Evolutionary conservation across 2,888 invertebrate species (phyloP).

Genomic region (Drosophila macrospina): DNA sequence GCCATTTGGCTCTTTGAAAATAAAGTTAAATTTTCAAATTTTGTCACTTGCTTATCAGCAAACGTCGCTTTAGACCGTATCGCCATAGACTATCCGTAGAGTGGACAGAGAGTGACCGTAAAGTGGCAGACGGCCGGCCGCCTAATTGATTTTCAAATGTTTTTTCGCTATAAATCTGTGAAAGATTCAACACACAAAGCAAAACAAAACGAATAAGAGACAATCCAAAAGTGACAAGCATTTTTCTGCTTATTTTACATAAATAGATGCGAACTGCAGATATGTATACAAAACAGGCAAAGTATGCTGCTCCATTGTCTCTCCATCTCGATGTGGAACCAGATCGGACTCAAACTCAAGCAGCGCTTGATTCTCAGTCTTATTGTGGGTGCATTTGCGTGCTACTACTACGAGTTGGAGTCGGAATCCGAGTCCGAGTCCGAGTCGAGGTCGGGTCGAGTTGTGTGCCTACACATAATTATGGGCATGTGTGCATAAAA

Average conservation of each 20-base stretch:
- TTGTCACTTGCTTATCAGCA: slow-evolving; percentile 75
- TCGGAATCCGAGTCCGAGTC: slow-evolving; percentile 11
- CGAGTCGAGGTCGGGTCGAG: slow-evolving; percentile 2
- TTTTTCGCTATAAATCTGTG: slow-evolving; percentile 72
- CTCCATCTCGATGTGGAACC: not conserved
- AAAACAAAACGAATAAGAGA: slow-evolving; percentile 39
- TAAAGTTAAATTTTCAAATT: slow-evolving; percentile 48
- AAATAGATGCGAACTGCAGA: slow-evolving; percentile 75
- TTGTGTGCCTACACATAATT: slow-evolving; percentile 48
- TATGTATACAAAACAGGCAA: slow-evolving; percentile 39
- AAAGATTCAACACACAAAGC: slow-evolving; percentile 26
- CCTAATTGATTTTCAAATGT: slow-evolving; percentile 75
- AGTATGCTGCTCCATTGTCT: slow-evolving; percentile 35
- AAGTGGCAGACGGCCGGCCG: slow-evolving; percentile 51
- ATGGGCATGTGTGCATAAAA: slow-evolving; percentile 72
- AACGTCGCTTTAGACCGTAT: slow-evolving; percentile 21
- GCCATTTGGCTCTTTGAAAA: slow-evolving; percentile 22
- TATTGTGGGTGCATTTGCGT: slow-evolving; percentile 60
- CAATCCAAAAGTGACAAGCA: slow-evolving; percentile 60
- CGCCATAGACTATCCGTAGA: slow-evolving; percentile 15
- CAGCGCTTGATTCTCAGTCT: slow-evolving; percentile 17
- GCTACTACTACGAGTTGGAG: slow-evolving; percentile 27
- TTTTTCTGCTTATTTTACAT: slow-evolving; percentile 67
- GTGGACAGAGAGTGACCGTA: slow-evolving; percentile 9
- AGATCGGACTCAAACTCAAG: slow-evolving; percentile 1